phyloP scores from a whole-genome alignment of 2,888 invertebrate species.

The Leptinotarsa peninsularis region DNA sequence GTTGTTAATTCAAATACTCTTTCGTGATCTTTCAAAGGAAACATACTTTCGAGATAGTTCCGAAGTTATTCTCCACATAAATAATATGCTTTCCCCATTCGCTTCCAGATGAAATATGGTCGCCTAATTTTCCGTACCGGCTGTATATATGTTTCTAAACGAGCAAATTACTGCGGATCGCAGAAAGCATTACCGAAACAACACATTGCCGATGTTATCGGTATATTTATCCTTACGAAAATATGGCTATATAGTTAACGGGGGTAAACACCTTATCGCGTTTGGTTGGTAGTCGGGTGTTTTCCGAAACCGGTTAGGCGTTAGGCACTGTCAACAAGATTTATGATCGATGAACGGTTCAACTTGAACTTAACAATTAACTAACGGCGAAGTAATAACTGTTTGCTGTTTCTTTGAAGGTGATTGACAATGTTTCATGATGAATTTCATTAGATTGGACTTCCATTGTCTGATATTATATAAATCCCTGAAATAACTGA shows the following conservation, averaged over 20 bases:
- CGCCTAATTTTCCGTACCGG: not conserved
- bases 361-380: slow-evolving; percentile 1
- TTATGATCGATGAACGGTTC: slow-evolving; percentile 1
- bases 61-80: not conserved
- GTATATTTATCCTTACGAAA: slow-evolving; percentile 10
- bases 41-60: not conserved
- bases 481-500: no score
- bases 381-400: not conserved
- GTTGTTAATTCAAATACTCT: no score
- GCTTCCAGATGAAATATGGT: slow-evolving; percentile 4
- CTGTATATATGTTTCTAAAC: slow-evolving; percentile 13
- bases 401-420: no score
- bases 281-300: not conserved
- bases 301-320: not conserved
- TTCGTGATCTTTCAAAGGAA: no score
- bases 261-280: slow-evolving; percentile 10
- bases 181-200: slow-evolving; percentile 15
- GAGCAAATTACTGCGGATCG: slow-evolving; percentile 18
- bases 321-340: not conserved
- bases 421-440: no score
- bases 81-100: not conserved
- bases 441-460: no score
- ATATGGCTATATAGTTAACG: slow-evolving; percentile 10
- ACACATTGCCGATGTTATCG: slow-evolving; percentile 19
- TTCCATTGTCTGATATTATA: no score